These are phyloP conservation scores for Oceanodroma leucorhoa DNA, from an alignment of 2,797 vertebrate species.

Conservation along the genomic window DNA sequence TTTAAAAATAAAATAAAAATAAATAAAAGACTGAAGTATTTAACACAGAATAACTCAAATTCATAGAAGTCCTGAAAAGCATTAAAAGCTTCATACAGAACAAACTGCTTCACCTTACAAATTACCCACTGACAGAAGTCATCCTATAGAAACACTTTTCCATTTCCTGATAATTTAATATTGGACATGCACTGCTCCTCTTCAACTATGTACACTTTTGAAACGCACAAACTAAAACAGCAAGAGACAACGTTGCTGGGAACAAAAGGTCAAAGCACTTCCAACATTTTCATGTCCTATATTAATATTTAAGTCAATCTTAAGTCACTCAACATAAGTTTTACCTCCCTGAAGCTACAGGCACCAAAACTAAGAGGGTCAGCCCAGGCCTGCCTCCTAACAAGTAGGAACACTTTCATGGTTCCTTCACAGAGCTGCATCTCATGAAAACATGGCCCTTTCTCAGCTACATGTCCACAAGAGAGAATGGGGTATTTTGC, in stretches of 20 bases:
- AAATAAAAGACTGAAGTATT: neutral
- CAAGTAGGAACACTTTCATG: neutral
- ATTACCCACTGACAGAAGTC: neutral
- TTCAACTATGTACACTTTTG: neutral
- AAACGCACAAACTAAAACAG: neutral
- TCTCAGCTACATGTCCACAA: neutral
- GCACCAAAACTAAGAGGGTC: neutral
- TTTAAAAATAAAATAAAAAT: neutral
- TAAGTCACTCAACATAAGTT: neutral
- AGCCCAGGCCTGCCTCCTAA: neutral
- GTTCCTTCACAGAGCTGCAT: rapidly evolving
- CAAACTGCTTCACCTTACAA: neutral
- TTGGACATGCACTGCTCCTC: neutral
- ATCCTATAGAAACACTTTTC: neutral
- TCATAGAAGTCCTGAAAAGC: neutral
- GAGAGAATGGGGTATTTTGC: neutral
- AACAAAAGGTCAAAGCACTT: neutral
- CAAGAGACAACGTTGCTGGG: neutral
- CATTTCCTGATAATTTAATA: neutral
- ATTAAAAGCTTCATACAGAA: neutral
- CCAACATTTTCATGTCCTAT: neutral
- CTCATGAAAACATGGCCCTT: neutral
- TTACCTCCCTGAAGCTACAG: neutral
- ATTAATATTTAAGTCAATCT: neutral
- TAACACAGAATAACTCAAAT: neutral